Percentiles rank a stretch among this genome's conserved stretches.
Conservation (phyloP, 1,140 invertebrate genomes). For the Drosophila pandora region DNA sequence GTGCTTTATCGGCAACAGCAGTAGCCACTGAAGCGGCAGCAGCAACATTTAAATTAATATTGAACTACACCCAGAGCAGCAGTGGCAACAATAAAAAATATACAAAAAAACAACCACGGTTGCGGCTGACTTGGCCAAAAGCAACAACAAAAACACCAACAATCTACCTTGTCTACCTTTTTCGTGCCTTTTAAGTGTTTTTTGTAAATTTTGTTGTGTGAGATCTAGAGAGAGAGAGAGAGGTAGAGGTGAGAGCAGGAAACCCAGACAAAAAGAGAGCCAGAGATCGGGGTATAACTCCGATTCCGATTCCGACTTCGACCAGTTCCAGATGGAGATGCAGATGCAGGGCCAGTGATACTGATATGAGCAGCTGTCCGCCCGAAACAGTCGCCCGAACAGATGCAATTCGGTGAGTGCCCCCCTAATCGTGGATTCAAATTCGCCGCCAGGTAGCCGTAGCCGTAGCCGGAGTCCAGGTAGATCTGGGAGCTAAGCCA, state of each 20-base stretch:
- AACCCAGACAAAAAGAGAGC: conserved; percentile 23
- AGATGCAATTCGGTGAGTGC: conserved; percentile 59
- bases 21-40: conserved; percentile 13
- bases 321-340: conserved; percentile 41
- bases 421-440: conserved; percentile 12
- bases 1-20: conserved; percentile 65
- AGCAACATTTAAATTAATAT: conserved; percentile 73
- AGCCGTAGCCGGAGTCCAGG: not conserved
- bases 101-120: conserved; percentile 23
- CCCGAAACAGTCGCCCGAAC: conserved; percentile 21
- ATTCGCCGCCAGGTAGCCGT: conserved; percentile 1
- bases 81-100: conserved; percentile 33
- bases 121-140: conserved; percentile 70
- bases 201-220: conserved; percentile 28
- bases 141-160: conserved; percentile 41
- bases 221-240: conserved; percentile 20
- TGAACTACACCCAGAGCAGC: conserved; percentile 69
- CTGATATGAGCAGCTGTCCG: conserved; percentile 55
- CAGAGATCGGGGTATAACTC: conserved; percentile 27
- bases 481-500: conserved; percentile 11
- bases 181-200: conserved; percentile 66
- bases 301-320: conserved; percentile 22
- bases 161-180: conserved; percentile 61
- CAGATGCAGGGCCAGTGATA: conserved; percentile 20
- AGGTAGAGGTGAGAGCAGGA: conserved; percentile 37